Conservation (phyloP, 2,113 vertebrate species). For the Tupaia tana region DNA sequence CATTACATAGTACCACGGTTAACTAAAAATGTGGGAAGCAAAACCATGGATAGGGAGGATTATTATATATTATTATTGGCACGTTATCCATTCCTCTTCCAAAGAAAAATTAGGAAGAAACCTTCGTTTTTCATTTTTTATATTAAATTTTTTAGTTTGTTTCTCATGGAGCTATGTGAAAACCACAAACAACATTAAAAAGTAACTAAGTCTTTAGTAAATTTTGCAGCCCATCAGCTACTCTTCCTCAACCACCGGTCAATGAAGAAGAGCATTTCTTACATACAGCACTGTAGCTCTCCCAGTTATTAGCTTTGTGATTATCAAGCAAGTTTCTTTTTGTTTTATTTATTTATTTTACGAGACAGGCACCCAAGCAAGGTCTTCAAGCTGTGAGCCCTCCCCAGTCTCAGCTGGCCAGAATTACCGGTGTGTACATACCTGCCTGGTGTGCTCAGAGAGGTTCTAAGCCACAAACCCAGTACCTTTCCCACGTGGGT, state of each 20-base stretch:
- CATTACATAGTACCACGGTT: too few relatives aligned
- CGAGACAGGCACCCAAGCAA: too few relatives aligned
- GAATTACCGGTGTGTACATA: too few relatives aligned
- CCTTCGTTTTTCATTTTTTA: background rate
- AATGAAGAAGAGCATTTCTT: background rate
- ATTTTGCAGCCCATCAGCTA: background rate
- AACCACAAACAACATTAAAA: background rate
- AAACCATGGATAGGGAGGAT: too few relatives aligned
- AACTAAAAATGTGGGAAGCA: too few relatives aligned
- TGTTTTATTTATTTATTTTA: too few relatives aligned
- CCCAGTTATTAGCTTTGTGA: background rate
- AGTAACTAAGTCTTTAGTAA: background rate
- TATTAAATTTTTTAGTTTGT: background rate
- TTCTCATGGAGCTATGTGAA: slow-evolving; percentile 4
- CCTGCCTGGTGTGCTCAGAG: too few relatives aligned
- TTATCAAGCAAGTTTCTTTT: background rate
- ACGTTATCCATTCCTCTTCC: background rate
- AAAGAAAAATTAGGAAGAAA: background rate
- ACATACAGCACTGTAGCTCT: rapidly evolving
- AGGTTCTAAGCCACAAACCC: too few relatives aligned
- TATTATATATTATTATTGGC: background rate
- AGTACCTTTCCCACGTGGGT: too few relatives aligned
- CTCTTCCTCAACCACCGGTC: background rate
- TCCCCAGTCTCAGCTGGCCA: too few relatives aligned
- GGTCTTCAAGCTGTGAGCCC: too few relatives aligned